A percentile compares a stretch with the other conserved stretches of the same genome.
These are phyloP conservation scores for Charaxes varanes DNA, from an alignment of 1,140 invertebrate species.

Conservation along the genomic window DNA sequence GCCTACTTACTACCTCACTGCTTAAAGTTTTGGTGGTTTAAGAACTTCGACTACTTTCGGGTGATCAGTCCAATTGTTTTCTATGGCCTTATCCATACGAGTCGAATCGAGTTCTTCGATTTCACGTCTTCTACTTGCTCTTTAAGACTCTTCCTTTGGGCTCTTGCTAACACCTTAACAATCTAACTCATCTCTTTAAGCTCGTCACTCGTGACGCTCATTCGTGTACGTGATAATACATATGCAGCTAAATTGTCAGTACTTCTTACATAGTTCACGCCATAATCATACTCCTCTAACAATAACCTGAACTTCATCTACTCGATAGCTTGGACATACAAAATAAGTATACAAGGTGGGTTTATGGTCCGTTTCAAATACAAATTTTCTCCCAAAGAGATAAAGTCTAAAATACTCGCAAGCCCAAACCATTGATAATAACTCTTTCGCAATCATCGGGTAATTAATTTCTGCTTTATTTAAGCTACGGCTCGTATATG, in stretches of 20 bases:
- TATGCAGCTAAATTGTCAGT: conserved; percentile 21
- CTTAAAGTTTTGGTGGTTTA: conserved; percentile 15
- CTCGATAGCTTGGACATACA: too few species aligned
- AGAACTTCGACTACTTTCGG: conserved; percentile 25
- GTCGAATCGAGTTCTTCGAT: background rate
- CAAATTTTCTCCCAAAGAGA: conserved; percentile 18
- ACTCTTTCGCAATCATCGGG: conserved; percentile 13
- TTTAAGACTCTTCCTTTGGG: conserved; percentile 19
- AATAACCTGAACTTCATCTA: conserved; percentile 12
- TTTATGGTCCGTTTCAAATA: conserved; percentile 18
- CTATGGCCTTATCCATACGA: conserved; percentile 1
- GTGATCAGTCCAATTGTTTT: conserved; percentile 23
- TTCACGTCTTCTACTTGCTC: conserved; percentile 4
- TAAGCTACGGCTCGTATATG: conserved; percentile 9
- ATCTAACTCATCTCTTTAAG: too few species aligned
- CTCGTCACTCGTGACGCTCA: too few species aligned
- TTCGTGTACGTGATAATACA: conserved; percentile 20
- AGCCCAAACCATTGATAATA: conserved; percentile 8
- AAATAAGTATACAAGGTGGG: conserved; percentile 20
- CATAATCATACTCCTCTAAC: conserved; percentile 21
- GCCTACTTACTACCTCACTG: too few species aligned
- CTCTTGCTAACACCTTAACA: too few species aligned
- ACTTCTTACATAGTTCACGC: conserved; percentile 19
- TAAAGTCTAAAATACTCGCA: conserved; percentile 24
- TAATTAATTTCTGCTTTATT: conserved; percentile 13